A percentile compares a stretch with the other conserved stretches of the same genome.
Evolutionary conservation across 2,888 invertebrate species (phyloP).

Genomic region (Piscicola geometra): DNA sequence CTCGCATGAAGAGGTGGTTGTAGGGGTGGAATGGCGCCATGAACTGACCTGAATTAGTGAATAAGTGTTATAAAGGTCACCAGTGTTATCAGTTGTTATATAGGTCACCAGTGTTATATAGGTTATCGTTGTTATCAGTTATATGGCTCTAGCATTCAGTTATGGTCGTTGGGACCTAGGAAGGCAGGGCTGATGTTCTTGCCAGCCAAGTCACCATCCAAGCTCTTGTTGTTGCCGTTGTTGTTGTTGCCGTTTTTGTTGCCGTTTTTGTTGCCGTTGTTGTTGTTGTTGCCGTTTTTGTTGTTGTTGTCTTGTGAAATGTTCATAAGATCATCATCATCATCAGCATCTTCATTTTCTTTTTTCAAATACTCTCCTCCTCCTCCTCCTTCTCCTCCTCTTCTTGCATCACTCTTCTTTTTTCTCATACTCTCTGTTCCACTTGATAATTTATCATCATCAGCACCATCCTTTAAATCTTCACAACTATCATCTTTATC

Average conservation of each 20-base stretch:
- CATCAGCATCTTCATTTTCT: neutral
- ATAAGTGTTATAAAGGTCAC: too few species aligned
- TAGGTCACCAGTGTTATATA: too few species aligned
- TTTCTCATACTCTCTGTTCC: neutral
- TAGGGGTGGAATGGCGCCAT: neutral
- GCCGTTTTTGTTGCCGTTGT: neutral
- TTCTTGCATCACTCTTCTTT: neutral
- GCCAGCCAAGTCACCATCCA: too few species aligned
- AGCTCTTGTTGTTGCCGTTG: slow-evolving; percentile 10
- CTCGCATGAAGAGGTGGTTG: neutral
- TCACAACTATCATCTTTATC: neutral
- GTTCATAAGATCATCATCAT: neutral
- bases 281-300: slow-evolving; percentile 4
- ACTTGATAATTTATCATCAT: neutral
- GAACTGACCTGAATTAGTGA: neutral
- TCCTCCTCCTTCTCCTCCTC: too few species aligned
- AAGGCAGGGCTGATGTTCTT: too few species aligned
- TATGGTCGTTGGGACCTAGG: too few species aligned
- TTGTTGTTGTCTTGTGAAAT: neutral
- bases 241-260: neutral
- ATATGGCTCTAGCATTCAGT: too few species aligned
- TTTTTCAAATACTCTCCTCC: too few species aligned
- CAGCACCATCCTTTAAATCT: neutral
- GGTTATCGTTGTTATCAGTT: too few species aligned
- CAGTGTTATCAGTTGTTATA: too few species aligned